These are phyloP conservation scores for Penaeus chinensis DNA, from an alignment of 1,140 invertebrate species.

Conservation along the genomic window DNA sequence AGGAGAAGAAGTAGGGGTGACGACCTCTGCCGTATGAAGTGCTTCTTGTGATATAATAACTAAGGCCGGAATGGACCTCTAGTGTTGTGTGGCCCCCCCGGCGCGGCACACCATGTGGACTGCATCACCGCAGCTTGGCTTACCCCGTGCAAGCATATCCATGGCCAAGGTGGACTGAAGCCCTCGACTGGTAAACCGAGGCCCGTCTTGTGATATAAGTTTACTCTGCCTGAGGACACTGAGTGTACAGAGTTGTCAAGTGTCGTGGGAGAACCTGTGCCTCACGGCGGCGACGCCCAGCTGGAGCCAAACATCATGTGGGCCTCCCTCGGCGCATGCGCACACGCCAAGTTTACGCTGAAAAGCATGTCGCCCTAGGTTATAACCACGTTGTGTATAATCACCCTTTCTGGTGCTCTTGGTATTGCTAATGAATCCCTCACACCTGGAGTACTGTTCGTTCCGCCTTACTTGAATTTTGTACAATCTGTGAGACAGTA, in stretches of 20 bases:
- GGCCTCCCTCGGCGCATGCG: constrained; percentile 37
- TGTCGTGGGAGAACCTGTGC: constrained; percentile 26
- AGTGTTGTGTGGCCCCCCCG: not conserved
- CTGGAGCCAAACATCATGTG: constrained; percentile 12
- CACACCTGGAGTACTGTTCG: constrained; percentile 49
- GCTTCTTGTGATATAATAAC: constrained; percentile 29
- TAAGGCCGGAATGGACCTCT: not conserved
- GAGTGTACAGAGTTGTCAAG: constrained; percentile 4
- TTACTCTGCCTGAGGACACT: constrained; percentile 45
- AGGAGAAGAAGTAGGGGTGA: constrained; percentile 16
- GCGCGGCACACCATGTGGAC: not conserved
- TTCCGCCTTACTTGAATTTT: constrained; percentile 59
- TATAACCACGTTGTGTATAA: constrained; percentile 32
- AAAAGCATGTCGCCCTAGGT: constrained; percentile 53
- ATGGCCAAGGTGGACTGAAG: too few relatives aligned
- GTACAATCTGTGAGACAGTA: constrained; percentile 50
- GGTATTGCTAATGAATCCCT: constrained; percentile 22
- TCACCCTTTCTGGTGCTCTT: constrained; percentile 37
- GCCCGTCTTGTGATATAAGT: constrained; percentile 53
- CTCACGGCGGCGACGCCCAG: constrained; percentile 27
- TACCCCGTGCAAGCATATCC: constrained; percentile 26
- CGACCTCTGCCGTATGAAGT: constrained; percentile 11
- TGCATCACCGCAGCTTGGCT: not conserved
- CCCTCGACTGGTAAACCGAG: constrained; percentile 1
- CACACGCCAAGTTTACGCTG: constrained; percentile 27